Evolutionary conservation across 2,888 invertebrate genomes (phyloP).

Genomic region (Chrysolina haemoptera): DNA sequence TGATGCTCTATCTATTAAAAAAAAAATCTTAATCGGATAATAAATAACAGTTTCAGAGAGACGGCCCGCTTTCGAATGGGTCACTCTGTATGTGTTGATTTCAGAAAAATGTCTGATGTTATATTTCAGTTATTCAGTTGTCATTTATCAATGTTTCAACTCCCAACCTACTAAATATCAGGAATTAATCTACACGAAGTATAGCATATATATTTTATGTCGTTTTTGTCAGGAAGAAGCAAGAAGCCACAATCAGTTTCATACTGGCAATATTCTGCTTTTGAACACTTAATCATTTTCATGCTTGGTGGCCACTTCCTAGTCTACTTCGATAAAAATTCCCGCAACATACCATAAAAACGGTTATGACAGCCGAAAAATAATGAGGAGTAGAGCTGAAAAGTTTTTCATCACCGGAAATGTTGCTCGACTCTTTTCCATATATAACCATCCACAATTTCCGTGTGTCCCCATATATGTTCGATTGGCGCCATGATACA

Average conservation of each 20-base stretch:
- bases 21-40: too few relatives aligned
- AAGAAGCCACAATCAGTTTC: background rate
- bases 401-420: conserved; percentile 46
- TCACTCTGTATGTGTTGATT: too few relatives aligned
- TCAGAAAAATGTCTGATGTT: too few relatives aligned
- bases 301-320: conserved; percentile 28
- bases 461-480: conserved; percentile 56
- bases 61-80: too few relatives aligned
- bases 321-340: conserved; percentile 30
- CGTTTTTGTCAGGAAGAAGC: background rate
- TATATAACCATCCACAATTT: conserved; percentile 64
- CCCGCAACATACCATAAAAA: conserved; percentile 35
- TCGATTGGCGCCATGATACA: conserved; percentile 48
- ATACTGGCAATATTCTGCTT: background rate
- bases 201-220: too few relatives aligned
- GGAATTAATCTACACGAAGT: too few relatives aligned
- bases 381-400: conserved; percentile 49
- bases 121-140: too few relatives aligned
- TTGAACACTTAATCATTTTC: conserved; percentile 42
- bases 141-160: too few relatives aligned
- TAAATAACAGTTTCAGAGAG: too few relatives aligned
- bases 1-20: too few relatives aligned
- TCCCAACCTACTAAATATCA: too few relatives aligned
- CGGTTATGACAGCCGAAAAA: conserved; percentile 48
- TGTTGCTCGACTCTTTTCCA: conserved; percentile 55